phyloP scores from a whole-genome alignment of 2,797 vertebrate genomes.

The Denticeps clupeoides region DNA sequence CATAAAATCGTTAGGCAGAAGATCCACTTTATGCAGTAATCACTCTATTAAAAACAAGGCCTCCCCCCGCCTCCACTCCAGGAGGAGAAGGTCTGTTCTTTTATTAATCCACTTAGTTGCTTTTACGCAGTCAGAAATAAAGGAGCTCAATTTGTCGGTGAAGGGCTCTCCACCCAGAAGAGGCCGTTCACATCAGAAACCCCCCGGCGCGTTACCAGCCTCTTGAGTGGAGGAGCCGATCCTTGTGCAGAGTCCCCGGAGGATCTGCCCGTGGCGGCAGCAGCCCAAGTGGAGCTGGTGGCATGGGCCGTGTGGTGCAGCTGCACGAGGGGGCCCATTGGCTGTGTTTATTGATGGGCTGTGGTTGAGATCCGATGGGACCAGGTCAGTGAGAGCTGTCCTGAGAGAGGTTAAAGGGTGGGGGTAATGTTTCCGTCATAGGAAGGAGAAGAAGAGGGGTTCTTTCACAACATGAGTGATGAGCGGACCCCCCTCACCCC shows the following conservation, averaged over 20 bases:
- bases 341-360: neutral
- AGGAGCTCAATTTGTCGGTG: neutral
- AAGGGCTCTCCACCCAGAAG: constrained; percentile 14
- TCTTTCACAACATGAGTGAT: constrained; percentile 55
- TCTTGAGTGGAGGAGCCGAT: too few relatives aligned
- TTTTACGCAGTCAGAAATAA: neutral
- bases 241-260: too few relatives aligned
- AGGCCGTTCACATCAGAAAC: constrained; percentile 20
- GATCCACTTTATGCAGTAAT: too few relatives aligned
- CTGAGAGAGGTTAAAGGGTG: constrained; percentile 14
- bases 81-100: neutral
- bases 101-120: constrained; percentile 1
- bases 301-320: constrained; percentile 20
- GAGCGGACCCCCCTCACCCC: constrained; percentile 16
- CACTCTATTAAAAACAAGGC: too few relatives aligned
- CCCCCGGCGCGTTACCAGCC: too few relatives aligned
- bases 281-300: constrained; percentile 17
- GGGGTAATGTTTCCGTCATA: neutral
- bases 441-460: constrained; percentile 18
- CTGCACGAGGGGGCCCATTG: neutral
- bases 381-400: constrained; percentile 26
- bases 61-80: too few relatives aligned
- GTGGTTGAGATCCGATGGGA: constrained; percentile 9
- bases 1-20: too few relatives aligned
- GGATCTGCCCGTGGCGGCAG: too few relatives aligned